A percentile compares a stretch with the other conserved stretches of the same genome.
These are phyloP conservation scores for Nyctibius bracteatus DNA, from an alignment of 2,113 vertebrate species.

Conservation along the genomic window DNA sequence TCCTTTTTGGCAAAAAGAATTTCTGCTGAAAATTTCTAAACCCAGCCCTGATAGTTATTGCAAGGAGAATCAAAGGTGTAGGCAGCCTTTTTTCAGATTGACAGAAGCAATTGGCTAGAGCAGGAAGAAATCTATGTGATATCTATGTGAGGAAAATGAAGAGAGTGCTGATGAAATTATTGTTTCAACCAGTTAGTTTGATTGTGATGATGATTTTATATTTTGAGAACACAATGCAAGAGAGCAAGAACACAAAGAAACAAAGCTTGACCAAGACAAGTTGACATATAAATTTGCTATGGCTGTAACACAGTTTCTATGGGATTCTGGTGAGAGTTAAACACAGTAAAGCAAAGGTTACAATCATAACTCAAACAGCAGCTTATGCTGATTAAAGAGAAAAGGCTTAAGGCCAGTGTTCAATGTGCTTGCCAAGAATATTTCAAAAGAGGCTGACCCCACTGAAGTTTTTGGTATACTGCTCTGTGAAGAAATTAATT, in stretches of 20 bases:
- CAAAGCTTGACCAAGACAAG: not conserved
- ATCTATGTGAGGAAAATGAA: not conserved
- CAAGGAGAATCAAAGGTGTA: not conserved
- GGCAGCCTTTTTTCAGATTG: not conserved
- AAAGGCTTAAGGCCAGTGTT: not conserved
- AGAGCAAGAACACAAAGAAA: not conserved
- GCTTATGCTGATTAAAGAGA: not conserved
- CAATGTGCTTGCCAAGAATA: not conserved
- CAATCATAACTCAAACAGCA: not conserved
- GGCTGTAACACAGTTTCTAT: not conserved
- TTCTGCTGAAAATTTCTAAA: not conserved
- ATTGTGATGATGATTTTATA: not conserved
- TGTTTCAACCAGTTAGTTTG: not conserved
- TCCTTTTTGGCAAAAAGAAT: not conserved
- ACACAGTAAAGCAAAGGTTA: not conserved
- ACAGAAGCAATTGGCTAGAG: not conserved
- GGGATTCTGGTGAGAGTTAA: not conserved
- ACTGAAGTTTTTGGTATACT: not conserved
- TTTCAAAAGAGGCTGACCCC: not conserved
- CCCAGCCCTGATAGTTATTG: not conserved
- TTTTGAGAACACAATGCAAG: not conserved
- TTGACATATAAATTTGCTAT: not conserved
- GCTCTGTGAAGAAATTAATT: not conserved
- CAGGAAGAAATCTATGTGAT: not conserved
- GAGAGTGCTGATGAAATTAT: not conserved